phyloP scores from a whole-genome alignment of 92 coral and sea anemone genomes.

The Epizoanthus scotinus region DNA sequence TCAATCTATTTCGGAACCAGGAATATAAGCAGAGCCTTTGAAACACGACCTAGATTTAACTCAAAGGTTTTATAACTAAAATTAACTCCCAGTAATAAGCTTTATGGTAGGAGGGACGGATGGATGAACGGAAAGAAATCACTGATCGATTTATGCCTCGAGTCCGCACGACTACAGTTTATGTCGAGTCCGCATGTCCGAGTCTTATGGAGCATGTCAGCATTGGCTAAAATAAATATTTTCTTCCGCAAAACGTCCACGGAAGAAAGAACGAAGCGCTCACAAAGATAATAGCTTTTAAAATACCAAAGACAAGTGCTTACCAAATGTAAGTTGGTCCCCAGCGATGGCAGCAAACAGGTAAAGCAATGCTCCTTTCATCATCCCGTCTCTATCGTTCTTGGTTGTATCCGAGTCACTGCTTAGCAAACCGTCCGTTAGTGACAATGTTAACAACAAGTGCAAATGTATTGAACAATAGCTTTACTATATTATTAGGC shows the following conservation, averaged over 20 bases:
- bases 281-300: not conserved
- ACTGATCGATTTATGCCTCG: no score
- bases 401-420: not conserved
- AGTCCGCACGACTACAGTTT: no score
- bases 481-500: not conserved
- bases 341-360: not conserved
- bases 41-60: no score
- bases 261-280: not conserved
- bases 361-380: not conserved
- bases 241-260: not conserved
- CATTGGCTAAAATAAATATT: no score
- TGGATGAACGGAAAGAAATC: no score
- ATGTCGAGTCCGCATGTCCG: no score
- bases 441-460: not conserved
- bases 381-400: not conserved
- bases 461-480: constrained; percentile 9
- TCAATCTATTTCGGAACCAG: no score
- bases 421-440: not conserved
- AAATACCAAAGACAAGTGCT: not conserved
- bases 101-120: no score
- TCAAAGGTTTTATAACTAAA: no score
- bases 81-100: no score
- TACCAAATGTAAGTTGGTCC: constrained; percentile 4
- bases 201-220: no score
- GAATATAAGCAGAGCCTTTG: no score